Base-by-base conservation (phyloP, 2,888 invertebrate species). In the Amblyjoppa proteus region DNA sequence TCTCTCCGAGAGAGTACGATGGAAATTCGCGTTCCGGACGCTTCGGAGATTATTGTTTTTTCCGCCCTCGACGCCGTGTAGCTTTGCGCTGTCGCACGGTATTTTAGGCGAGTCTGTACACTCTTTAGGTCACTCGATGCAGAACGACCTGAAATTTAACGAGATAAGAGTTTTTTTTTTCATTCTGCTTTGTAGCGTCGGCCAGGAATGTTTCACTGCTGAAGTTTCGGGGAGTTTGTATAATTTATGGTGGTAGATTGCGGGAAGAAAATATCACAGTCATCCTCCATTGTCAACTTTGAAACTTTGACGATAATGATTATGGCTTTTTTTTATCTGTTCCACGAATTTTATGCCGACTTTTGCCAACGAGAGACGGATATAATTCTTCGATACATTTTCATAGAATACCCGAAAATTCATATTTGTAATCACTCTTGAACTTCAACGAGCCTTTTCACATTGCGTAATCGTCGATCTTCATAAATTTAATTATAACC, bases 201-300 rank as follows among this genome's bases (percentile, higher is more conserved):
- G 13, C 1, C 28, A 13, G 13, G 34, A 81, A 81, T 68, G 64
- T 81, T 85, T 87, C 85, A 85, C 85, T 85, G 87, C 85, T 85
- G 83, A 58, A 83, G 71, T 45, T 41, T 61, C 13, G 38, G 34
- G 64, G 34, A 64, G 28, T 77, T 66, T 13, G 16, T 49, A 4
- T n/a, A 7, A 70, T 70, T 49, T 20, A 3, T 45, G 41, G 6
- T 41, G n/a, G 16, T 16, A 49, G 31, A 34, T 31, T 20, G 25
- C 28, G 73, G 20, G 51, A 31, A 53, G 53, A 6, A 16, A 51
- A 11, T 71, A 61, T 71, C 28, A 38, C n/a, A 58, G 70, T 49
- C 6, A 3, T 70, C 58, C 28, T 38, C 20, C 28, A 69, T 45
- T 34, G 34, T 20, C 45, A 70, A 70, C 13, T 38, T 5, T 28